Evolutionary conservation across 2,113 vertebrate genomes (phyloP), one percentile per base, ranked within the genome.

Genomic region (Trichechus manatus): DNA sequence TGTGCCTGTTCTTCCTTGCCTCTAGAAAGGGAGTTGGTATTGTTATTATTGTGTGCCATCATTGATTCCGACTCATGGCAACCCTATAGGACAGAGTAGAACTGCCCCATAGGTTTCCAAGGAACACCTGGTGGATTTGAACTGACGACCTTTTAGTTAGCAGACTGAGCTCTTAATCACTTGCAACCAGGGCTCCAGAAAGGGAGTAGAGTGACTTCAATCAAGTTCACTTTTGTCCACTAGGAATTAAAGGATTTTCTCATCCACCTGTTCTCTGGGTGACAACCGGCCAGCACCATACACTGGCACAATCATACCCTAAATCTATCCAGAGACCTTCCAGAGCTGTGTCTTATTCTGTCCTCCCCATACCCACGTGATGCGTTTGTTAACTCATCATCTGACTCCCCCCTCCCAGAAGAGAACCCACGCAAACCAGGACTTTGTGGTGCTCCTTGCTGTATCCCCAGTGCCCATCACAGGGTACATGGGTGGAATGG

Each of bases 201-300:
- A 89, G 15, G 68, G 29, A 47, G 2, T 20, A 1, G 66, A 15
- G 31, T 33, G 66, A 33, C 5, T 72, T 93, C 25, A 81, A 23
- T 89, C 22, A 66, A 75, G 29, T 85, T 96, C 13, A 77, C 50
- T 95, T 96, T 79, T 79, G 44, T 25, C 15, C 25, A 36, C 8
- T 3, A 66, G 1, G 7, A 92, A 6, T 77, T 13, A 63, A 90
- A 74, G 9, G 0, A 33, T 56, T 47, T 91, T 61, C 50, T 89
- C 42, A 66, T 44, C 78, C 39, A 78, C 23, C 36, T 72, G 19
- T 3, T 91, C 39, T 88, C 29, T 20, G 29, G 1, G 1, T 47
- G 29, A 42, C 23, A 42, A 6, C 6, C 39, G 44, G 14, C 9
- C 4, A 78, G 10, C 13, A 31, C 29, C 29, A 6, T 33, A 56